Base-by-base conservation (phyloP, 2,888 invertebrate genomes). In the Rhagonycha lutea region DNA sequence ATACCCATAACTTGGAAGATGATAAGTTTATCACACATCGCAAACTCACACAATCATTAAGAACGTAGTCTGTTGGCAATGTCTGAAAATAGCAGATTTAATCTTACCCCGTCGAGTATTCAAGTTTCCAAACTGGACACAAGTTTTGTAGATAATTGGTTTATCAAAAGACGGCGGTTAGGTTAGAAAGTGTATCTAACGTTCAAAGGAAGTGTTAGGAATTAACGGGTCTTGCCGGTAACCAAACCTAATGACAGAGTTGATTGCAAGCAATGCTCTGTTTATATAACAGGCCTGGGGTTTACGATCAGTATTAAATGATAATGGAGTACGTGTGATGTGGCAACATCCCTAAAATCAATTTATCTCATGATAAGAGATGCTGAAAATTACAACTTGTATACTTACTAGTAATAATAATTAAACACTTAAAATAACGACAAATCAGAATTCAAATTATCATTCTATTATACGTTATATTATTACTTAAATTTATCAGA, bases 121-220 rank as follows among this genome's bases (percentile, higher is more conserved):
- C 73, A 72, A 80, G 79, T 81, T 80, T 23, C 75, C 72, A 69
- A 80, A 81, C 78, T 80, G 81, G 81, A 80, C 81, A 78, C 79
- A 81, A 80, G 70, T 81, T 80, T 74, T 73, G 68, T 71, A 78
- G 78, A 80, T 81, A 81, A 81, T 81, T 81, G 80, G 80, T 80
- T 81, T 81, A 81, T 80, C 77, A 69, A 80, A 75, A 73, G 72
- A 78, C 72, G 72, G 67, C 47, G 73, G 72, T 69, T 74, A 74
- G 71, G 75, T 73, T 65, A 61, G 73, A 75, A 73, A 24, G 62
- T 62, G 62, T 62, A 62, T 18, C 18, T 75, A 72, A 73, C 78
- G 73, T 47, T 73, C 74, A 78, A 78, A 74, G 70, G 70, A 78
- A 74, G 79, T 79, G 79, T 79, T 78, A 79, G 79, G 78, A 79